Base-by-base conservation (phyloP, 1,140 invertebrate genomes). In the Carcinoscorpius rotundicauda region DNA sequence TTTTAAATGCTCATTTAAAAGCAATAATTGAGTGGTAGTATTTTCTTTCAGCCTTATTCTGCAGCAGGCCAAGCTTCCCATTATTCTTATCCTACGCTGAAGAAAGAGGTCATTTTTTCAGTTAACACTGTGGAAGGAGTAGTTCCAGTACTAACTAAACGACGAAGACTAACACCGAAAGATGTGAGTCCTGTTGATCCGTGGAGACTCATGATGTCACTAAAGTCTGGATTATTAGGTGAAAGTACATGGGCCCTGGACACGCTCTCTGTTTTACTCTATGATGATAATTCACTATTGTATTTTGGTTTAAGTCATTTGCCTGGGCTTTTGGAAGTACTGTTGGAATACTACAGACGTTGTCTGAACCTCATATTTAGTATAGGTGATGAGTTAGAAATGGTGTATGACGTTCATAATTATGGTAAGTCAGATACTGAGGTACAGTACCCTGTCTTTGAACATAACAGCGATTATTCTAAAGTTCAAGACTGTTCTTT, bases 191-290 rank as follows among this genome's bases (percentile, higher is more conserved):
- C 89, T 4, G 85, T 97, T 5, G 96, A 98, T 77, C 90, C 94
- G 52, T 98, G 95, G 93, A 83, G 93, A 69, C 84, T 99, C 60
- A 91, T 98, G 83, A 98, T 99, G 96, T 86, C 92, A 66, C 83
- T 99, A 72, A 88, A 95, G 71, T 97, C 91, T 10, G 97, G 94
- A 49, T 82, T 98, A 60, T 79, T 98, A 55, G 89, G 93, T 3
- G 97, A 99, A 78, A 94, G 89, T 63, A 93, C 89, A 63, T 99
- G 95, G 91, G 96, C 97, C 29, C 79, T 96, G 57, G 93, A 95
- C 77, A 86, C 93, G 60, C 82, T 95, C 57, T 93, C 93, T 76
- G 88, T 95, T 70, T 81, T 95, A n/a, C 80, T 94, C 53, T 93
- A 90, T 75, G 94, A 98, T 76, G 92, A 96, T 77, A 83, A 85